Conservation (phyloP, 2,113 vertebrate genomes). For the Stercorarius parasiticus region DNA sequence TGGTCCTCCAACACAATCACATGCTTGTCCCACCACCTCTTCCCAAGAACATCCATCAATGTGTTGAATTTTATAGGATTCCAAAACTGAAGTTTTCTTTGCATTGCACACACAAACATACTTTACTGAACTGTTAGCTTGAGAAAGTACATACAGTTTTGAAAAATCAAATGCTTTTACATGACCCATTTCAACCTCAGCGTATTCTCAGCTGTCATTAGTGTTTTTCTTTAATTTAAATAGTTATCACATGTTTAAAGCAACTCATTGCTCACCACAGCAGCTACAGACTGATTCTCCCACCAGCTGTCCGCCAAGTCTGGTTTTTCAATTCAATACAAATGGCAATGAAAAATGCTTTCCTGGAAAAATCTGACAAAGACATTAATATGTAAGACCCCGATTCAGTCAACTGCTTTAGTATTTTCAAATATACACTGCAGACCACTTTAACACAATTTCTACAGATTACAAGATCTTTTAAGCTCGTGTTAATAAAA, state of each 20-base stretch:
- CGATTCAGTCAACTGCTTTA: not conserved
- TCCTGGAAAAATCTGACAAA: not conserved
- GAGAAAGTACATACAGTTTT: not conserved
- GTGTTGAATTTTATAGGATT: not conserved
- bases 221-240: conserved; percentile 43
- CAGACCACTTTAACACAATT: not conserved
- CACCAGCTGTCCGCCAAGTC: conserved; percentile 3
- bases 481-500: not conserved
- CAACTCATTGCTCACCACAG: not conserved
- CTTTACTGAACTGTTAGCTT: not conserved
- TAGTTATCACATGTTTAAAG: conserved; percentile 39
- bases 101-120: not conserved
- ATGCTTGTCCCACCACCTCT: not conserved
- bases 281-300: conserved; percentile 36
- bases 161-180: conserved; percentile 28
- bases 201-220: conserved; percentile 41
- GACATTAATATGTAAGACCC: not conserved
- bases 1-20: not conserved
- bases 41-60: not conserved
- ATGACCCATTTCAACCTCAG: conserved; percentile 3
- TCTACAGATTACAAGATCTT: not conserved
- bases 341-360: conserved; percentile 14
- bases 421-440: not conserved
- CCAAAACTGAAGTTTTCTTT: not conserved
- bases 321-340: not conserved